Evolutionary conservation across 2,113 vertebrate genomes (phyloP), one percentile per base, ranked within the genome.

Genomic region (Aythya baeri): DNA sequence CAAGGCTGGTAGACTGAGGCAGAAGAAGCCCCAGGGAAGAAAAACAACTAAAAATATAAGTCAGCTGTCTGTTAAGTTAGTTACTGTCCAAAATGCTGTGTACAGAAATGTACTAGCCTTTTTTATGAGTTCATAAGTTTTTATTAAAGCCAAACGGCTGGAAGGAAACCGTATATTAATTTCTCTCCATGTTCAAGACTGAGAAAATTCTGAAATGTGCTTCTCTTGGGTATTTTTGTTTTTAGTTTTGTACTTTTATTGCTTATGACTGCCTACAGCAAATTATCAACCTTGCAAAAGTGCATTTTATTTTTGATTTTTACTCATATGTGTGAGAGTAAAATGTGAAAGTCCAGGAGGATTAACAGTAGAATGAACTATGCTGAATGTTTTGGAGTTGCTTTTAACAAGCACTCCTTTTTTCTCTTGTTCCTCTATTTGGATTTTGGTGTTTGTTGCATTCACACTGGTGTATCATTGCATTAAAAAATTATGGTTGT

Each of bases 91-190:
- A 93, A 94, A 83, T 1, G 5, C 62, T 95, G 74, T 83, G 78
- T 87, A 76, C 86, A 89, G 83, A 93, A 94, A 91, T 89, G 63
- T 73, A 55, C 55, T 86, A 58, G 61, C 62, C 81, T 95, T 74
- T 94, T 93, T 80, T 88, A 89, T 88, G 84, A 97, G 91, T 92
- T 93, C 59, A 55, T 91, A 81, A 88, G 87, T 58, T 96, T 96
- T 95, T 92, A 94, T 97, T 95, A 94, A 96, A 97, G 94, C 72
- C 90, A 93, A 95, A 87, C 84, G 41, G 70, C 95, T 96, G 54
- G 76, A 88, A 95, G 94, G 80, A 94, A 96, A 57, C 66, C 95
- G 82, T 96, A 88, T 96, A 96, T 96, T 95, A 96, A 96, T 97
- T 95, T 93, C 17, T 62, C 57, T 88, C 89, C 65, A 82, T 92